Evolutionary conservation across 2,113 vertebrate species (phyloP).

Genomic region (Menura novaehollandiae): DNA sequence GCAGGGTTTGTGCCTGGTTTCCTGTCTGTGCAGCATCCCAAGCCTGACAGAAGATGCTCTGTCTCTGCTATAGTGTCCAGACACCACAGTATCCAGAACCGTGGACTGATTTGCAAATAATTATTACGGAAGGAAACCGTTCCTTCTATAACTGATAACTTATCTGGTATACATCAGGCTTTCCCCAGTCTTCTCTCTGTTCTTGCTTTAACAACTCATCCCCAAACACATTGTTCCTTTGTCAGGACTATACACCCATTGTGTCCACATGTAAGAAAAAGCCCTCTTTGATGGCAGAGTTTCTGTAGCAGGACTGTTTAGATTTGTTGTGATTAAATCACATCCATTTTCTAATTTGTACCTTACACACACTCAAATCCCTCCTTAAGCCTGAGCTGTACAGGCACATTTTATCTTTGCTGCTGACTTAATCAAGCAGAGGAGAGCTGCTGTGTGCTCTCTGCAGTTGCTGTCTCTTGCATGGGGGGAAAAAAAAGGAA

Average conservation of each 20-base stretch:
- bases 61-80: background rate
- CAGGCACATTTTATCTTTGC: constrained; percentile 2
- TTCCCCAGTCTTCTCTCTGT: background rate
- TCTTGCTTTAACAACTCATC: background rate
- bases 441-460: background rate
- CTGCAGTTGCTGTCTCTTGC: constrained; percentile 14
- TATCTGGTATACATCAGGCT: constrained; percentile 27
- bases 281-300: background rate
- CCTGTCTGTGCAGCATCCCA: constrained; percentile 14
- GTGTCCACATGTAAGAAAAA: background rate
- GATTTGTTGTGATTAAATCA: constrained; percentile 45
- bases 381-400: constrained; percentile 22
- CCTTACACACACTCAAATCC: constrained; percentile 29
- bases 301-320: constrained; percentile 7
- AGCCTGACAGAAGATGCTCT: constrained; percentile 11
- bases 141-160: constrained; percentile 21
- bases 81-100: background rate
- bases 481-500: background rate
- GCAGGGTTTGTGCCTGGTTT: background rate
- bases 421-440: constrained; percentile 51
- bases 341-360: constrained; percentile 58
- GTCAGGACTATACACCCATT: background rate
- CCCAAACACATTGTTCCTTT: background rate
- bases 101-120: constrained; percentile 21
- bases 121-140: constrained; percentile 8